Conservation (phyloP, 1,140 invertebrate genomes). For the Reticulitermes speratus region DNA sequence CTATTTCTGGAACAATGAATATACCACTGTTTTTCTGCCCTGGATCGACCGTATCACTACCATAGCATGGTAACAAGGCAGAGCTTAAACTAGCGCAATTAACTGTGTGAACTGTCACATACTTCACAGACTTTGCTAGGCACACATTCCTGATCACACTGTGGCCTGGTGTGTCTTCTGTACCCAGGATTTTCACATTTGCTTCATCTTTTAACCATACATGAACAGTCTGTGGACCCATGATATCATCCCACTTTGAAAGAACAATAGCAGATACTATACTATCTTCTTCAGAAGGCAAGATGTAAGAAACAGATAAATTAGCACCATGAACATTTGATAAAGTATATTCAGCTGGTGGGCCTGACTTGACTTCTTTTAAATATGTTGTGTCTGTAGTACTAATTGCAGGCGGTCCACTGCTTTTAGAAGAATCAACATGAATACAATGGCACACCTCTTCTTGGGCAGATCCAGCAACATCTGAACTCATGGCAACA, state of each 20-base stretch:
- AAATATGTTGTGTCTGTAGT: not conserved
- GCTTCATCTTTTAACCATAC: conserved; percentile 33
- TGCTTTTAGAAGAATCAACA: conserved; percentile 26
- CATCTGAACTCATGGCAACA: conserved; percentile 31
- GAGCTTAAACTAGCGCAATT: conserved; percentile 31
- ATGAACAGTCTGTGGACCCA: conserved; percentile 35
- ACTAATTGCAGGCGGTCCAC: not conserved
- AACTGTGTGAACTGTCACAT: conserved; percentile 35
- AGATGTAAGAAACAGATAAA: conserved; percentile 31
- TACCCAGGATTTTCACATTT: not conserved
- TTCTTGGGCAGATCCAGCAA: conserved; percentile 27
- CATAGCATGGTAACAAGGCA: not conserved
- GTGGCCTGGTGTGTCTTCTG: not conserved
- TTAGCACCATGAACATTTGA: not conserved
- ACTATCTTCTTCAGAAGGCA: conserved; percentile 31
- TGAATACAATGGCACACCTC: conserved; percentile 30
- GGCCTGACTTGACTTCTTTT: not conserved
- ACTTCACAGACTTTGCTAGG: conserved; percentile 32
- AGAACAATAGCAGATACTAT: conserved; percentile 32
- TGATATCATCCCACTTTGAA: conserved; percentile 36
- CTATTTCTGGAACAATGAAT: conserved; percentile 35
- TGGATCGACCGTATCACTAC: not conserved
- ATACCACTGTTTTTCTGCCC: conserved; percentile 29
- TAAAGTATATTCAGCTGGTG: not conserved
- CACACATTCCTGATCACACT: not conserved